A percentile compares a stretch with the other conserved stretches of the same genome.
phyloP scores from a whole-genome alignment of 2,797 vertebrate genomes.

The Mormyrops boulengeri region DNA sequence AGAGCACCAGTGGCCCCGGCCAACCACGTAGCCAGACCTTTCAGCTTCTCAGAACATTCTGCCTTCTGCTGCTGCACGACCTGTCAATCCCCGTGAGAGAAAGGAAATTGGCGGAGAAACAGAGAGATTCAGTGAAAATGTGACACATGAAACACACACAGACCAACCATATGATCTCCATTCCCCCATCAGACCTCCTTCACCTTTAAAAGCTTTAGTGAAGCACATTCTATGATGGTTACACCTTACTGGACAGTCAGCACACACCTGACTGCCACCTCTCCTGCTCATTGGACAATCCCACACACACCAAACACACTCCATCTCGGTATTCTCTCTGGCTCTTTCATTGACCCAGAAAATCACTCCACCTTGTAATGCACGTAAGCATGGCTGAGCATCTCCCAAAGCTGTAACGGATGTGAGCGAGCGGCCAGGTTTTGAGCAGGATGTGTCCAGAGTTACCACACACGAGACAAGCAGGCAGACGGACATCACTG shows the following conservation, averaged over 20 bases:
- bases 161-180: slow-evolving; percentile 25
- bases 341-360: not conserved
- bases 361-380: not conserved
- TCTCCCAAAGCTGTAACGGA: slow-evolving; percentile 1
- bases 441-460: slow-evolving; percentile 74
- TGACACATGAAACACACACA: slow-evolving; percentile 9
- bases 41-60: slow-evolving; percentile 76
- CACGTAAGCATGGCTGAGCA: slow-evolving; percentile 6
- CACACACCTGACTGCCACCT: not conserved
- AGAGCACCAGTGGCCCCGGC: slow-evolving; percentile 68
- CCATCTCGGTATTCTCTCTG: not conserved
- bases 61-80: slow-evolving; percentile 84
- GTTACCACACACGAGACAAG: slow-evolving; percentile 41
- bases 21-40: slow-evolving; percentile 76
- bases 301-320: slow-evolving; percentile 2
- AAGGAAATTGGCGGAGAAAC: not conserved
- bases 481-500: slow-evolving; percentile 26
- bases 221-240: not conserved
- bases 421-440: slow-evolving; percentile 47
- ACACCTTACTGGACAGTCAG: not conserved
- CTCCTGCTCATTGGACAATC: not conserved
- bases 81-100: slow-evolving; percentile 48
- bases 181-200: not conserved
- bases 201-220: slow-evolving; percentile 1
- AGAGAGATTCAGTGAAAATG: slow-evolving; percentile 10